Evolutionary conservation across 2,888 invertebrate genomes (phyloP).

Genomic region (Ectemnius lituratus): DNA sequence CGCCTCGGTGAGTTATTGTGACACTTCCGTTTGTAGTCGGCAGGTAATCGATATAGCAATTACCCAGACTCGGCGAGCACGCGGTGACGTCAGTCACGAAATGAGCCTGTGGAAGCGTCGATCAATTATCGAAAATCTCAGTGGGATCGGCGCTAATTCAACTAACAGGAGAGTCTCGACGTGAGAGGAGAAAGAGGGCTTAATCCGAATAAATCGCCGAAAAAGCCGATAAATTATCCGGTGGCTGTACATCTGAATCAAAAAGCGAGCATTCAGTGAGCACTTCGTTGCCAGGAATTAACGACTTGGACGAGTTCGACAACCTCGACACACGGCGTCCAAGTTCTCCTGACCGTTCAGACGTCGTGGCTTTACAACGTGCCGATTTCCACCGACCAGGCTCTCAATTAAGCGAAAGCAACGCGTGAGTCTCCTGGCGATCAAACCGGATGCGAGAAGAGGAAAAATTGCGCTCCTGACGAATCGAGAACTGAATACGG

Average conservation of each 20-base stretch:
- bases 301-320: slow-evolving; percentile 26
- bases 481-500: slow-evolving; percentile 34
- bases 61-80: too few relatives aligned
- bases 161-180: slow-evolving; percentile 33
- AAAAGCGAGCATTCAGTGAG: slow-evolving; percentile 19
- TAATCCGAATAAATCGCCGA: slow-evolving; percentile 47
- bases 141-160: slow-evolving; percentile 36
- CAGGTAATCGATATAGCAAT: too few relatives aligned
- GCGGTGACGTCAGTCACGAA: not conserved
- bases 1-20: not conserved
- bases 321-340: not conserved
- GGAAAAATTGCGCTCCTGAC: slow-evolving; percentile 32
- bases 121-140: slow-evolving; percentile 51
- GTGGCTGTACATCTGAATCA: slow-evolving; percentile 38
- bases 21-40: not conserved
- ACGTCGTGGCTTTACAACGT: slow-evolving; percentile 10
- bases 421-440: not conserved
- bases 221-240: slow-evolving; percentile 47
- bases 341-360: not conserved
- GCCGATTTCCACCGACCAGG: not conserved
- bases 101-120: slow-evolving; percentile 20
- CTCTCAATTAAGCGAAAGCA: slow-evolving; percentile 15
- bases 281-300: slow-evolving; percentile 40
- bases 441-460: slow-evolving; percentile 8
- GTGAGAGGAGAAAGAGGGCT: slow-evolving; percentile 6